Evolutionary conservation across 2,888 invertebrate genomes (phyloP).

Genomic region (Idaea biselata): DNA sequence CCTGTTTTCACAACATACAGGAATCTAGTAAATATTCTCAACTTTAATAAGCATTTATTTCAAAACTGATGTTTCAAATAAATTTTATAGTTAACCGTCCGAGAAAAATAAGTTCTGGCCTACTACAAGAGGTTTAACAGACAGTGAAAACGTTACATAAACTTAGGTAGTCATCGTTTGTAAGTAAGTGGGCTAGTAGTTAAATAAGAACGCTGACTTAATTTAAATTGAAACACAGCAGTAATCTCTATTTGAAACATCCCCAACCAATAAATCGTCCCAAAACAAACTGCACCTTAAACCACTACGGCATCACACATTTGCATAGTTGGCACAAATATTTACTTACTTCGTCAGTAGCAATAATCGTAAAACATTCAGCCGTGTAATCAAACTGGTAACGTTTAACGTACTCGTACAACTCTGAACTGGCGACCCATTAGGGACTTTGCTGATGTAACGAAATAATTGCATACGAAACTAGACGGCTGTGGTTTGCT

Average conservation of each 20-base stretch:
- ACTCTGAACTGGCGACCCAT: not conserved
- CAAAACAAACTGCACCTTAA: conserved; percentile 1
- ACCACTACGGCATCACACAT: not conserved
- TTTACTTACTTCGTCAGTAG: conserved; percentile 1
- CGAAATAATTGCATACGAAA: conserved; percentile 1
- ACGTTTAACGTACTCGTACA: not conserved
- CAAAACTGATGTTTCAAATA: too few relatives aligned
- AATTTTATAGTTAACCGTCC: too few relatives aligned
- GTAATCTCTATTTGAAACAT: not conserved
- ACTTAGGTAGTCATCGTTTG: too few relatives aligned
- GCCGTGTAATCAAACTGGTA: conserved; percentile 1
- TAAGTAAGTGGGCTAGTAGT: too few relatives aligned
- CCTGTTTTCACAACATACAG: too few relatives aligned
- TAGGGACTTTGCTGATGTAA: conserved; percentile 1
- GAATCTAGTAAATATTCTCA: too few relatives aligned
- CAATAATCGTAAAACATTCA: conserved; percentile 1
- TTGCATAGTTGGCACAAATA: conserved; percentile 1
- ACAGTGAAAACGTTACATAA: too few relatives aligned
- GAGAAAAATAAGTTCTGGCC: too few relatives aligned
- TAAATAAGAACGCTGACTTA: too few relatives aligned
- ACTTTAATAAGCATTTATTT: too few relatives aligned
- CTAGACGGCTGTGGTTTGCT: not conserved
- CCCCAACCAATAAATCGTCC: not conserved
- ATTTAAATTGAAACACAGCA: not conserved
- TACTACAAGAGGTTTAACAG: too few relatives aligned